Percentiles rank a stretch among this genome's conserved stretches.
Conservation (phyloP, 2,888 invertebrate species). For the Ochlodes sylvanus region DNA sequence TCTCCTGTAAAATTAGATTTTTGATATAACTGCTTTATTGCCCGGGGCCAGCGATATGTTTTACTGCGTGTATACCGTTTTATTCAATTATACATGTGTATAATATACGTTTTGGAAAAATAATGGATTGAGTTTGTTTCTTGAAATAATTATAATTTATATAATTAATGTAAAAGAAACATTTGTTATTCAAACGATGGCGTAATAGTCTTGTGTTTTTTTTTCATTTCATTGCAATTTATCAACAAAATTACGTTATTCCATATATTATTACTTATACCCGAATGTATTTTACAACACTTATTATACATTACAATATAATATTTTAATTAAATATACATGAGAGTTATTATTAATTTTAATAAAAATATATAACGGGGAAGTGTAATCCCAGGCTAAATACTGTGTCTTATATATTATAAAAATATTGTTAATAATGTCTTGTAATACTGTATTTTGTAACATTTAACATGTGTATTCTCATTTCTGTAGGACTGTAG, state of each 20-base stretch:
- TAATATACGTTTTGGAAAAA: not conserved
- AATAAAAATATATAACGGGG: conserved; percentile 32
- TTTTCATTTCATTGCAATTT: not conserved
- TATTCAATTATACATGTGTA: no score
- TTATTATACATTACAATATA: not conserved
- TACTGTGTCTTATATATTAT: conserved; percentile 40
- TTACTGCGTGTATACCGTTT: no score
- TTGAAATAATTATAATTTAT: conserved; percentile 7
- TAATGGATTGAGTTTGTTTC: not conserved
- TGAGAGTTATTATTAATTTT: conserved; percentile 8
- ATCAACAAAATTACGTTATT: not conserved
- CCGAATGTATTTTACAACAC: no score
- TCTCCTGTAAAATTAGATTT: no score
- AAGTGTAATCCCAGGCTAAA: conserved; percentile 37
- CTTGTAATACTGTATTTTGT: conserved; percentile 17
- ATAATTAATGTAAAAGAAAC: conserved; percentile 11
- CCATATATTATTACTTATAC: no score
- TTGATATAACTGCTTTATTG: no score
- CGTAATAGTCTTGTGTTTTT: no score
- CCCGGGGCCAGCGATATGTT: no score
- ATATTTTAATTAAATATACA: not conserved
- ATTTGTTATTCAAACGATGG: not conserved
- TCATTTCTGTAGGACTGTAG: conserved; percentile 46
- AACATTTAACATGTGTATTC: conserved; percentile 38
- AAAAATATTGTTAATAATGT: conserved; percentile 28